Evolutionary conservation across 2,113 vertebrate genomes (phyloP), one percentile per base, ranked within the genome.

Genomic region (Thalassoma bifasciatum): DNA sequence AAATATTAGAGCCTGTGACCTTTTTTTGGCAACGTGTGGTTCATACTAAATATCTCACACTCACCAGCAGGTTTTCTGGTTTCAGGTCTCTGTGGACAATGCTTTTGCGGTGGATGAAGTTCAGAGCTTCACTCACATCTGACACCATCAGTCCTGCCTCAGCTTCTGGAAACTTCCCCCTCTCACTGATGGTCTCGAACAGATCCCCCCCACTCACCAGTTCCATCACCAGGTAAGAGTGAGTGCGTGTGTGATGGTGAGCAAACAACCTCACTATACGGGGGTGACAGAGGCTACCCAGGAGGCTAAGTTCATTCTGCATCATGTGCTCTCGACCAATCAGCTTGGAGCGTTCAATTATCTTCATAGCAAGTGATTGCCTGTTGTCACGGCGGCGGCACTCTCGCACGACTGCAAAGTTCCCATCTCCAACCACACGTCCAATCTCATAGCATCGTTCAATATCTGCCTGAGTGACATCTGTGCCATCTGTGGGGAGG

Each of bases 61-160:
- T 95, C 89, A 99, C 98, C 94, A 99, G 82, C 16, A 99, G 93
- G 82, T 99, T 99, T 76, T 99, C 98, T 4, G 98, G 98, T 92
- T 99, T 99, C 70, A 99, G 93, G 69, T 99, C 98, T 67, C 98
- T 92, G 88, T 99, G 98, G 63, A 97, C 96, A 2, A 99, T 97
- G 69, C 91, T 95, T 91, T 95, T 97, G 89, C 89, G 86, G 26
- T 99, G 98, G 85, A 99, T 96, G 90, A 98, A 99, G 64, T 94
- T 93, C 0, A 99, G 93, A 0, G 98, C 98, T 72, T 95, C 90
- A 11, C 97, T 96, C 64, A 99, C 86, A 58, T 99, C 97, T 16
- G 81, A 93, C 83, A 98, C 93, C 96, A 99, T 96, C 74, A 93
- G 90, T 8, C 95, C 95, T 0, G 97, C 95, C n/a, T 95, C 92